Evolutionary conservation across 2,797 vertebrate genomes (phyloP), one percentile per base, ranked within the genome.

Genomic region (Cryptoblepharus egeriae): DNA sequence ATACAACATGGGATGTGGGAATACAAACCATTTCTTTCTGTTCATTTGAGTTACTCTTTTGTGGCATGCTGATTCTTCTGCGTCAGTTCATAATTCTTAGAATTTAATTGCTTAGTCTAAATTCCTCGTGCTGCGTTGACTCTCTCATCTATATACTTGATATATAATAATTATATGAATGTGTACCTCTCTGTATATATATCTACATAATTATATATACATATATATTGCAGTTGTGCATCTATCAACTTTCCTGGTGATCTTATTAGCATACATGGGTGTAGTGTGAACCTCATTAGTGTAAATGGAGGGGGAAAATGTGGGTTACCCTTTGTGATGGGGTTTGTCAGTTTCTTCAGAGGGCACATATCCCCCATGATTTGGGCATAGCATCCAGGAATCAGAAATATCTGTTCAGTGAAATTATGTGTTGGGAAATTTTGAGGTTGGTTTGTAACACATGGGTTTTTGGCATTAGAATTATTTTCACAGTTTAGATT

Each of bases 191-290:
- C 77, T 83, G 85, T 92, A 86, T 88, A 70, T 92, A 80, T 90
- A 83, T 91, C 77, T 92, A 88, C 90, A 88, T 92, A 93, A 86
- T 92, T 90, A 91, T 92, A 92, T 92, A 90, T 90, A 93, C 80
- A 81, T 71, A 89, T 78, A 92, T 52, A 15, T 52, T 16, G 45
- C 77, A 55, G 82, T 69, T 89, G 83, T 92, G 85, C 79, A 87
- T 30, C 49, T 28, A 35, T 26, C 71, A 85, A 70, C 75, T 15
- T 89, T 87, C 88, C 30, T 68, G 35, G 77, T 63, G 76, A 49
- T 13, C 45, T 49, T 10, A 12, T 10, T 49, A 49, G 45, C 45
- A 49, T 49, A 49, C n/a, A 49, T 49, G 45, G 13, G 45, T 49
- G 45, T 10, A 49, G 9, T 49, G 45, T n/a, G n/a, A n/a, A n/a